Evolutionary conservation across 2,888 invertebrate genomes (phyloP).

Genomic region (Thera obeliscata): DNA sequence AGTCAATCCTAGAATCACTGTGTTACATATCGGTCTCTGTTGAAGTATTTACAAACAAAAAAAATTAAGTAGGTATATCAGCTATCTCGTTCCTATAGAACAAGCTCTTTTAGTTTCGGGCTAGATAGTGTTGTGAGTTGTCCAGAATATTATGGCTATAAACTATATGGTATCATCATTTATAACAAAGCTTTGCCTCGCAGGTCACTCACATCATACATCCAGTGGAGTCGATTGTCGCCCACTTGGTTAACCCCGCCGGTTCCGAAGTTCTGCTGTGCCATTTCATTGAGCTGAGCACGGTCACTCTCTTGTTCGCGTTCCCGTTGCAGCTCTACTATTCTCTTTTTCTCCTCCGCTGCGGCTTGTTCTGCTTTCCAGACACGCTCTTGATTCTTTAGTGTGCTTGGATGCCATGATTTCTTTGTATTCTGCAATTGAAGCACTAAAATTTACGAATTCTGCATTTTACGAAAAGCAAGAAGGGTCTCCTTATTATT

Average conservation of each 20-base stretch:
- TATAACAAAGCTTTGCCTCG: too few species aligned
- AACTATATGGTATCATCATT: too few species aligned
- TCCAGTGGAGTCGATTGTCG: slow-evolving; percentile 92
- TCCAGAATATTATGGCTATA: too few species aligned
- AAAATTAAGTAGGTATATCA: too few species aligned
- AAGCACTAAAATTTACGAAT: not conserved
- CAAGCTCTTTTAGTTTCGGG: too few species aligned
- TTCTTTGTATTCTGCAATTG: slow-evolving; percentile 88
- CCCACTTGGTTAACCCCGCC: slow-evolving; percentile 41
- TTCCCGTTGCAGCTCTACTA: slow-evolving; percentile 87
- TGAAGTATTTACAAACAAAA: too few species aligned
- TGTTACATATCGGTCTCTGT: too few species aligned
- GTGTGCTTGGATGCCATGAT: slow-evolving; percentile 91
- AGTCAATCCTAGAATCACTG: too few species aligned
- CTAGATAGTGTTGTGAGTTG: too few species aligned
- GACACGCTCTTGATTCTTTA: slow-evolving; percentile 90
- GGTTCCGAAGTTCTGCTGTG: slow-evolving; percentile 78
- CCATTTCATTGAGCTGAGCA: slow-evolving; percentile 87
- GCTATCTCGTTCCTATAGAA: too few species aligned
- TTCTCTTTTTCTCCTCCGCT: slow-evolving; percentile 87
- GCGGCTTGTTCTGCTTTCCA: slow-evolving; percentile 91
- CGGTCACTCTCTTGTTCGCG: slow-evolving; percentile 87
- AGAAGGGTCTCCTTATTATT: too few species aligned
- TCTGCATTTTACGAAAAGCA: too few species aligned
- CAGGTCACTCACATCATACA: slow-evolving; percentile 88